phyloP scores from a whole-genome alignment of 1,140 invertebrate genomes.

The Heliconius himera region DNA sequence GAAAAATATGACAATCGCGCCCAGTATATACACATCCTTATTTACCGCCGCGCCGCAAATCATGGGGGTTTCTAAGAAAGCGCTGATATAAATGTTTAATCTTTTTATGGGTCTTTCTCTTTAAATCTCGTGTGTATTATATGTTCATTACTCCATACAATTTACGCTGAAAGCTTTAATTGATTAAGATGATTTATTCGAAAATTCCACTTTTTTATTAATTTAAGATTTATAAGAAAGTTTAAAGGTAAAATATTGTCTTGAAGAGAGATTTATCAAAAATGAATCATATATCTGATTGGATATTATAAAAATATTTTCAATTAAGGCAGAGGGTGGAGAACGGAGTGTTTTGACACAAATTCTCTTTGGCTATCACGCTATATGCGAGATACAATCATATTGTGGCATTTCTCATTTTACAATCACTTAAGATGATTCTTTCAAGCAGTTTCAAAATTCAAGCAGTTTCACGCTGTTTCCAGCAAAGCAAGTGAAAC shows the following conservation, averaged over 20 bases:
- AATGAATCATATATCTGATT: background rate
- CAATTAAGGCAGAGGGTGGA: no score
- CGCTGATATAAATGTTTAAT: conserved; percentile 40
- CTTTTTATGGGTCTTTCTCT: conserved; percentile 37
- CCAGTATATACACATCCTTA: conserved; percentile 18
- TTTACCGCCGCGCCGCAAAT: conserved; percentile 12
- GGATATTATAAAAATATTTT: no score
- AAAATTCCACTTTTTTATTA: conserved; percentile 12
- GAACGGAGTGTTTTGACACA: no score
- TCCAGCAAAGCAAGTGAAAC: no score
- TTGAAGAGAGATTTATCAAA: background rate
- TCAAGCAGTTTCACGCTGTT: no score
- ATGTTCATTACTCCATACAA: conserved; percentile 13
- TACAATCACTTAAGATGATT: no score
- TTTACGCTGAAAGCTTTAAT: conserved; percentile 15
- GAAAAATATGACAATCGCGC: background rate
- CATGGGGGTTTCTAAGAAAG: conserved; percentile 32
- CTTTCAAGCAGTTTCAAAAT: no score
- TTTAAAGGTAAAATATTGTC: background rate
- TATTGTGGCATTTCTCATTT: no score
- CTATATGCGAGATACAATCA: no score
- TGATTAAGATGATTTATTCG: conserved; percentile 14
- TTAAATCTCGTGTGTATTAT: conserved; percentile 30
- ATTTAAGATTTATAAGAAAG: conserved; percentile 6
- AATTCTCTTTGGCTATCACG: no score